Evolutionary conservation across 2,797 vertebrate genomes (phyloP), one percentile per base, ranked within the genome.

Genomic region (Ptychobarbus kaznakovi): DNA sequence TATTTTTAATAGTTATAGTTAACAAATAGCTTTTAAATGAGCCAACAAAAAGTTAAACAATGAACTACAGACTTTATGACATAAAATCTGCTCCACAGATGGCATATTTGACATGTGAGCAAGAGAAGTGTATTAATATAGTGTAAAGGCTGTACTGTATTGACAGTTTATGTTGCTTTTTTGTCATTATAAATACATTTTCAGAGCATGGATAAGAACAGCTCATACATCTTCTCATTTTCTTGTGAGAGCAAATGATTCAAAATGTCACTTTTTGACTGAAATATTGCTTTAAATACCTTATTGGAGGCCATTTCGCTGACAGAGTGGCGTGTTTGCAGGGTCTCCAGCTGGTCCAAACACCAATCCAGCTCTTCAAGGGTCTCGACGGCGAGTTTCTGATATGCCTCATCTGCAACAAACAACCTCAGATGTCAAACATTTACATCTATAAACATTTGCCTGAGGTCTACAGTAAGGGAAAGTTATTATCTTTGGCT

Each of bases 231-330:
- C 28, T n/a, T 58, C 56, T n/a, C 9, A n/a, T n/a, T 58, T 58
- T 61, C 63, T 32, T 32, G 61, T 12, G 13, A 68, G 35, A 22
- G 2, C 63, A 12, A 65, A 76, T n/a, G 58, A 4, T 18, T 65
- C 11, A 18, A 22, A 0, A 25, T 61, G 3, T 4, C n/a, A 22
- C 15, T 15, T 28, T 28, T 8, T 25, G 16, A 25, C 66, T 16
- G 5, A n/a, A 15, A 84, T 44, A 66, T 28, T 66, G 15, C 3
- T 61, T 22, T 15, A 40, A 89, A 94, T 91, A 98, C 98, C 97
- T 99, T 99, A 92, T 96, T 98, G 89, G 97, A 99, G 5, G 98
- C 98, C 98, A 99, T 99, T 90, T 98, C 98, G 38, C 97, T 95
- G 91, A 98, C 98, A 0, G 98, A 98, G 89, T 97, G 93, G 46